phyloP scores from a whole-genome alignment of 2,113 vertebrate genomes.

The Egretta garzetta region DNA sequence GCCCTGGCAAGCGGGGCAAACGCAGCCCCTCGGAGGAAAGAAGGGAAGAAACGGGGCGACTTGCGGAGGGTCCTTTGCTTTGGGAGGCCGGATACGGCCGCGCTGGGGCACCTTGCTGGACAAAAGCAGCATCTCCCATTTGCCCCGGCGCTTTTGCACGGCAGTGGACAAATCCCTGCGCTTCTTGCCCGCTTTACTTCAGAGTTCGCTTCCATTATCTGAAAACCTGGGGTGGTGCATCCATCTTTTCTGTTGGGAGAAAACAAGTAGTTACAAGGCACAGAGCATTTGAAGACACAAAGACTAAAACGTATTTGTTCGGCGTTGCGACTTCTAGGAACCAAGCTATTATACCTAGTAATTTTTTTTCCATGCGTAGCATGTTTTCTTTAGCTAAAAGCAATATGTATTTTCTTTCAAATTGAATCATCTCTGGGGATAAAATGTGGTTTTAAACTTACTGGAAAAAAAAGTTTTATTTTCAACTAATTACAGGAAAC shows the following conservation, averaged over 20 bases:
- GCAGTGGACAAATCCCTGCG: background rate
- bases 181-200: background rate
- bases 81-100: fast-evolving
- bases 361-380: background rate
- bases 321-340: background rate
- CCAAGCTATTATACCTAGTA: background rate
- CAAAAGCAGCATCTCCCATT: background rate
- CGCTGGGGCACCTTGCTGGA: fast-evolving
- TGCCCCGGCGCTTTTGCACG: fast-evolving
- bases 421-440: background rate
- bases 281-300: background rate
- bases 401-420: background rate
- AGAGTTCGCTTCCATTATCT: background rate
- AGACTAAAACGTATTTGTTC: background rate
- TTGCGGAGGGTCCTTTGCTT: background rate
- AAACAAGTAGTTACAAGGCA: background rate
- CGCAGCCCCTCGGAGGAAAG: background rate
- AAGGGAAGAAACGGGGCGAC: background rate
- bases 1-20: fast-evolving
- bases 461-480: background rate
- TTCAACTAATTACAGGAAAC: background rate
- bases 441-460: background rate
- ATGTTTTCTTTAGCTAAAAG: background rate
- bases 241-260: background rate
- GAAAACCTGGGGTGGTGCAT: background rate